These are phyloP conservation scores for Berghia stephanieae DNA, from an alignment of 1,140 invertebrate genomes.

Conservation along the genomic window DNA sequence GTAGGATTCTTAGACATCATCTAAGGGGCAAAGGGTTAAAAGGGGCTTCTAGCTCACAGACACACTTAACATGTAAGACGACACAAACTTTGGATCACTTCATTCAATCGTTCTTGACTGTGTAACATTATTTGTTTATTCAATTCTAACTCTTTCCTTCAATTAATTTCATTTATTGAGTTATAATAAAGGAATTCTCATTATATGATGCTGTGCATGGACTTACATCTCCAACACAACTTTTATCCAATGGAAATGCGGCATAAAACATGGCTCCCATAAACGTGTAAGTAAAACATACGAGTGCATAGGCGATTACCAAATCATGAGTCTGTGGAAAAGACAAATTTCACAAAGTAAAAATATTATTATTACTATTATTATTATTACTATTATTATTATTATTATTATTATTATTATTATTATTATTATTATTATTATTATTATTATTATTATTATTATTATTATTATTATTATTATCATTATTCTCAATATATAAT, in stretches of 20 bases:
- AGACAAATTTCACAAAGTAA: conserved; percentile 17
- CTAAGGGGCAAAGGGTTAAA: too few species aligned
- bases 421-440: not conserved
- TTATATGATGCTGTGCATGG: conserved; percentile 80
- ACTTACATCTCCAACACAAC: conserved; percentile 92
- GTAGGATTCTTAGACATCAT: too few species aligned
- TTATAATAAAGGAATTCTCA: conserved; percentile 86
- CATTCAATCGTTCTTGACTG: not conserved
- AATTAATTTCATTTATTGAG: too few species aligned
- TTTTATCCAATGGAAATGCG: conserved; percentile 83
- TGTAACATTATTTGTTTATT: conserved; percentile 83
- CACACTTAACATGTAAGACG: too few species aligned
- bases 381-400: not conserved
- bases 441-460: conserved; percentile 1
- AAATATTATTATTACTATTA: not conserved
- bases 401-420: not conserved
- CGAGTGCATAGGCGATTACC: conserved; percentile 83
- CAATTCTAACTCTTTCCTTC: conserved; percentile 85
- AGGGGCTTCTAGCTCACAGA: too few species aligned
- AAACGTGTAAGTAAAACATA: conserved; percentile 83
- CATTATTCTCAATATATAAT: too few species aligned
- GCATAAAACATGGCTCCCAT: conserved; percentile 85
- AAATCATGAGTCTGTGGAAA: conserved; percentile 82
- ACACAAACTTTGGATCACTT: too few species aligned
- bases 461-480: too few species aligned